A percentile compares a stretch with the other conserved stretches of the same genome.
These are phyloP conservation scores for Abrostola triplasia DNA, from an alignment of 2,888 invertebrate genomes.

Conservation along the genomic window DNA sequence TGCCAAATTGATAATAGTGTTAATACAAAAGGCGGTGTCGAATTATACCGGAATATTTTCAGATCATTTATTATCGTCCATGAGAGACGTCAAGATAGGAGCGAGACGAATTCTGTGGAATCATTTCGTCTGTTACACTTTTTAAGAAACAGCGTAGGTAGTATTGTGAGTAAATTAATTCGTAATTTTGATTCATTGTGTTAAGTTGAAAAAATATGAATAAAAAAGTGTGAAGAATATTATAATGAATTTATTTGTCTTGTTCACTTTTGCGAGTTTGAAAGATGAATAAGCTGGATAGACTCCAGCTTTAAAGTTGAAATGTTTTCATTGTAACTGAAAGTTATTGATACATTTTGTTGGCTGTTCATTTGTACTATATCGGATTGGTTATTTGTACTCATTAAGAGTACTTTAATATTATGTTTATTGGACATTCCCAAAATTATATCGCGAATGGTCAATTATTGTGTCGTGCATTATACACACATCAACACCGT, in stretches of 20 bases:
- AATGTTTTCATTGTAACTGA: too few relatives aligned
- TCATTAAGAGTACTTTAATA: too few relatives aligned
- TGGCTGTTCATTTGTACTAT: too few relatives aligned
- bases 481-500: too few relatives aligned
- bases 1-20: constrained; percentile 87
- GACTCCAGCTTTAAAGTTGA: not conserved
- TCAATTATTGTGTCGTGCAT: not conserved
- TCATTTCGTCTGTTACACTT: constrained; percentile 53
- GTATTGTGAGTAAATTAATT: constrained; percentile 38
- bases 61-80: constrained; percentile 80
- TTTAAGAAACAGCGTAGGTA: constrained; percentile 38
- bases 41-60: constrained; percentile 73
- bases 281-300: not conserved
- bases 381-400: too few relatives aligned
- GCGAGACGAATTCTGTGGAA: constrained; percentile 77
- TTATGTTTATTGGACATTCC: too few relatives aligned
- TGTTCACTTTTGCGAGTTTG: not conserved
- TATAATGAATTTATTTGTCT: not conserved
- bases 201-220: not conserved
- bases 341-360: too few relatives aligned
- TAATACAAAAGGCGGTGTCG: constrained; percentile 73
- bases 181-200: constrained; percentile 2
- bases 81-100: constrained; percentile 65
- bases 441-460: too few relatives aligned
- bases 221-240: not conserved